Percentiles rank a stretch among this genome's conserved stretches.
Conservation (phyloP, 2,113 vertebrate species). For the Catharus fuscescens region DNA sequence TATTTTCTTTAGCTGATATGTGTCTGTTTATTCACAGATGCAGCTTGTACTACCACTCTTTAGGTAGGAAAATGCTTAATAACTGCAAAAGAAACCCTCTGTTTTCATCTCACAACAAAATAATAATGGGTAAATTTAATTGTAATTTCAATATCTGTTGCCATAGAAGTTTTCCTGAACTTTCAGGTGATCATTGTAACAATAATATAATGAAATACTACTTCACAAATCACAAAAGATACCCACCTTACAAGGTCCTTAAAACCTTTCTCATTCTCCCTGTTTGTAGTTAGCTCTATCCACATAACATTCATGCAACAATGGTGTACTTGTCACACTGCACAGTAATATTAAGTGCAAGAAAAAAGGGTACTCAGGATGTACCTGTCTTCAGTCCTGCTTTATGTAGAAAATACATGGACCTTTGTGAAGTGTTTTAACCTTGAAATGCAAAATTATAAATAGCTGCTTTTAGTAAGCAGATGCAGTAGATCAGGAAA, state of each 20-base stretch:
- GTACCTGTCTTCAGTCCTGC: background rate
- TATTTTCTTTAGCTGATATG: background rate
- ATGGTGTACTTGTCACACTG: background rate
- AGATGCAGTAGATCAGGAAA: background rate
- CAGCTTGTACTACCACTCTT: background rate
- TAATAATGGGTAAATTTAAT: background rate
- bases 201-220: background rate
- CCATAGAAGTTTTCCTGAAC: background rate
- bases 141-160: background rate
- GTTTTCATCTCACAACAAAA: background rate
- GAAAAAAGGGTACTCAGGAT: background rate
- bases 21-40: background rate
- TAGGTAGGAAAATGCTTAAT: background rate
- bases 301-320: background rate
- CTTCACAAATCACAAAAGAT: background rate
- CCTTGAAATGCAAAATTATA: background rate
- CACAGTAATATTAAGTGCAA: background rate
- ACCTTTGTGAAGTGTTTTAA: background rate
- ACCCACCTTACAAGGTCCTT: background rate
- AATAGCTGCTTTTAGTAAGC: background rate
- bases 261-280: background rate
- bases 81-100: background rate
- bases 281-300: background rate
- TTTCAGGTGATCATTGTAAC: background rate
- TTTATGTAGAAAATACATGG: fast-evolving